Evolutionary conservation across 2,797 vertebrate species (phyloP).

Genomic region (Ciconia nigra): DNA sequence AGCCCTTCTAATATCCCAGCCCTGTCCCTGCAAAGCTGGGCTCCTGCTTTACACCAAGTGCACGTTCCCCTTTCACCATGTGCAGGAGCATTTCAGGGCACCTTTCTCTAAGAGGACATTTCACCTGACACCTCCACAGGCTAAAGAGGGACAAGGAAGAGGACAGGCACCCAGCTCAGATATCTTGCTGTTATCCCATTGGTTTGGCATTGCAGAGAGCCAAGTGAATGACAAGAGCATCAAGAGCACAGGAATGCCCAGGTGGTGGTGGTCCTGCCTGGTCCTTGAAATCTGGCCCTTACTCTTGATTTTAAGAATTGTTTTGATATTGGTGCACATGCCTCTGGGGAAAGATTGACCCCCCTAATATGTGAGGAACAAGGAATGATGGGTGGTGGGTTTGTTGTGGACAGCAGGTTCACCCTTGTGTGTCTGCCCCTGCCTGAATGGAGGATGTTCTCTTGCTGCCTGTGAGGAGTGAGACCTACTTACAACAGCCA

Average conservation of each 20-base stretch:
- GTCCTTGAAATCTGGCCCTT: neutral
- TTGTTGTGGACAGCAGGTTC: neutral
- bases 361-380: neutral
- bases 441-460: neutral
- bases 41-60: neutral
- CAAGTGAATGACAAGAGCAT: neutral
- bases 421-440: neutral
- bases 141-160: neutral
- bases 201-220: neutral
- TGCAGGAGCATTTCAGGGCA: neutral
- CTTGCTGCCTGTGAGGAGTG: neutral
- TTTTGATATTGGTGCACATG: neutral
- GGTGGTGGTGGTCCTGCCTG: neutral
- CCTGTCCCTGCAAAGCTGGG: neutral
- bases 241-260: neutral
- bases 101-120: neutral
- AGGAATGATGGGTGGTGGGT: neutral
- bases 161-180: neutral
- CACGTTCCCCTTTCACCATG: fast-evolving
- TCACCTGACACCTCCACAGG: neutral
- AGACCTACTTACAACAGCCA: neutral
- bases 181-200: neutral
- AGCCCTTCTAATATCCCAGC: neutral
- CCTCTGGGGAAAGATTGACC: neutral
- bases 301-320: neutral